Evolutionary conservation across 2,888 invertebrate species (phyloP), one percentile per base, ranked within the genome.

Genomic region (Dendrolimus pini): DNA sequence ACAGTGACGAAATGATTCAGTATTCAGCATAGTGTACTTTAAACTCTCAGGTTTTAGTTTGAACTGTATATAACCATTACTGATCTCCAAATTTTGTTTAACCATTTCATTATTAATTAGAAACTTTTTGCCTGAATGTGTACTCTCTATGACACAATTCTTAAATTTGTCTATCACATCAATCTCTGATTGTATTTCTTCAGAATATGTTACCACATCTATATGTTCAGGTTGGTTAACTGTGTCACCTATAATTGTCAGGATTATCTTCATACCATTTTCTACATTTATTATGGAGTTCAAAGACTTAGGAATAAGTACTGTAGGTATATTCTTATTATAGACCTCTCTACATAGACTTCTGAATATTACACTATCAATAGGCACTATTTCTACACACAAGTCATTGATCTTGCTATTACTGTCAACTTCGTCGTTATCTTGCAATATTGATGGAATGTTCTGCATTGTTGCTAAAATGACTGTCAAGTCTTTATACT

Each of bases 271-370:
- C 55, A 85, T 83, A 9, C 94, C 94, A 61, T 90, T 83, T 53
- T 91, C 88, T 60, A 93, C 70, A 64, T 88, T 88, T 55, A 94
- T 83, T 62, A 92, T 90, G 13, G 83, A 72, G 70, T 92, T 91
- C 57, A 94, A 77, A 53, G 89, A 81, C 59, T 91, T 83, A 55
- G 93, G 89, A 60, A 93, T 83, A 59, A 93, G 91, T 41, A 93
- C 80, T 62, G 89, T 86, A 7, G 85, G 85, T 71, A 89, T 89
- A 62, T 82, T 77, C 60, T 62, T 75, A 58, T 87, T 85, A 59
- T 88, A 89, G 1, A 85, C 77, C 72, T 90, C 90, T 58, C 79
- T 70, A 57, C 84, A 84, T 1, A 90, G 67, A 58, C 87, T 88
- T 74, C 82, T 81, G 42, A 77, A 90, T 41, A 90, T 73, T 7